Base-by-base conservation (phyloP, 1,140 invertebrate species). In the Drosophila subpulchrella region DNA sequence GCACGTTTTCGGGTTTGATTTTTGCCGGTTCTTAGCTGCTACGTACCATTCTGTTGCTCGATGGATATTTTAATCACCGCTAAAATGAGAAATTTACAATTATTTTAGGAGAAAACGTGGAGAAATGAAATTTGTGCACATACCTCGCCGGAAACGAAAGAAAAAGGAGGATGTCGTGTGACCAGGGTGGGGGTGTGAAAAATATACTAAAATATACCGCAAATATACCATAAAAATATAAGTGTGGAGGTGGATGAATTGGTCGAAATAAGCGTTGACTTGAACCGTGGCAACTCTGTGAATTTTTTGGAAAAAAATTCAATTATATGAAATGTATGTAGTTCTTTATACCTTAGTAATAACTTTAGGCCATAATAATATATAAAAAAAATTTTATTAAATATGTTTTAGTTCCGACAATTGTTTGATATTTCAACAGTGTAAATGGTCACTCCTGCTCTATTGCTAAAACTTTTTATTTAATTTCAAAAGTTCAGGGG, bases 1-100 rank as follows among this genome's bases (percentile, higher is more conserved):
- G 3, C 12, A 32, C 6, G 27, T 58, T 61, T 61, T 34, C 4
- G 11, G 38, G 15, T 15, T 8, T 12, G 13, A 60, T 17, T 63
- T 12, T 3, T 4, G 1, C 4, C 17, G 6, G 30, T 59, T 12
- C 44, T 34, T 24, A 11, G 55, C 13, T 13, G n/a, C 6, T 34
- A 63, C 60, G 54, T 59, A 84, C 85, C 83, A 86, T 84, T 73
- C 44, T 70, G 78, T 72, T 53, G 17, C 27, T 63, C 15, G 60
- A 60, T 60, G 60, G 58, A 60, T 63, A 60, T 42, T 57, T 63
- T 63, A 41, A 60, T 53, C 60, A 61, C 60, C 30, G 60, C 60
- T 63, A 63, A 63, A 63, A 63, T 63, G 17, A 60, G n/a, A 63
- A 60, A 63, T 13, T 59, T 2, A 0, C 60, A 60, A 61, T 63